phyloP scores from a whole-genome alignment of 2,113 vertebrate species.

The Festucalex cinctus region DNA sequence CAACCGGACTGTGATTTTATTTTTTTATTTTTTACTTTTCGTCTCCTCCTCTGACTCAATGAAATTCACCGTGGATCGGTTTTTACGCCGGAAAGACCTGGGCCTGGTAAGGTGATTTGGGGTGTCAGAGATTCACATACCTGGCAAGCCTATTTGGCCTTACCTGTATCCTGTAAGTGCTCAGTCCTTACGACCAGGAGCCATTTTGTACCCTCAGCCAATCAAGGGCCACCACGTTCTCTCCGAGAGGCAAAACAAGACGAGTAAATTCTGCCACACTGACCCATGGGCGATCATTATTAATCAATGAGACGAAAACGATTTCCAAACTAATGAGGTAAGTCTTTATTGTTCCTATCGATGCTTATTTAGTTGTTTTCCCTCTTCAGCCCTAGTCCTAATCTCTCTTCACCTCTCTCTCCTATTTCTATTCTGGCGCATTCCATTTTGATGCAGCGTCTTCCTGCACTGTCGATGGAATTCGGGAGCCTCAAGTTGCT shows the following conservation, averaged over 20 bases:
- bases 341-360: slow-evolving; percentile 54
- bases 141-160: slow-evolving; percentile 82
- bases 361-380: slow-evolving; percentile 30
- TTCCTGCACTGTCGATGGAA: slow-evolving; percentile 80
- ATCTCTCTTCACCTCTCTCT: slow-evolving; percentile 43
- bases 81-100: slow-evolving; percentile 42
- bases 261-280: slow-evolving; percentile 26
- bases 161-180: slow-evolving; percentile 68
- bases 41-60: slow-evolving; percentile 35
- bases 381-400: slow-evolving; percentile 48
- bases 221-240: slow-evolving; percentile 67
- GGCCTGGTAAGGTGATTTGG: slow-evolving; percentile 74
- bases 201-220: slow-evolving; percentile 80
- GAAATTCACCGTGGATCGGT: slow-evolving; percentile 66
- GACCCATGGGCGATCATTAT: slow-evolving; percentile 44
- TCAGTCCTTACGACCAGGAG: slow-evolving; percentile 77
- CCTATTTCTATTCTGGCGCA: slow-evolving; percentile 25
- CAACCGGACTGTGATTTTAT: slow-evolving; percentile 56
- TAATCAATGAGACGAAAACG: slow-evolving; percentile 44
- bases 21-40: slow-evolving; percentile 51
- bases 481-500: slow-evolving; percentile 81
- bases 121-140: slow-evolving; percentile 75
- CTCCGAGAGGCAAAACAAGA: slow-evolving; percentile 42
- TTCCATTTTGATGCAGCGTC: slow-evolving; percentile 59
- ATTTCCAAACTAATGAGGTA: slow-evolving; percentile 79